phyloP scores from a whole-genome alignment of 30 jellyfish, hydroid and myxozoan genomes.

The Cassiopea xamachana region DNA sequence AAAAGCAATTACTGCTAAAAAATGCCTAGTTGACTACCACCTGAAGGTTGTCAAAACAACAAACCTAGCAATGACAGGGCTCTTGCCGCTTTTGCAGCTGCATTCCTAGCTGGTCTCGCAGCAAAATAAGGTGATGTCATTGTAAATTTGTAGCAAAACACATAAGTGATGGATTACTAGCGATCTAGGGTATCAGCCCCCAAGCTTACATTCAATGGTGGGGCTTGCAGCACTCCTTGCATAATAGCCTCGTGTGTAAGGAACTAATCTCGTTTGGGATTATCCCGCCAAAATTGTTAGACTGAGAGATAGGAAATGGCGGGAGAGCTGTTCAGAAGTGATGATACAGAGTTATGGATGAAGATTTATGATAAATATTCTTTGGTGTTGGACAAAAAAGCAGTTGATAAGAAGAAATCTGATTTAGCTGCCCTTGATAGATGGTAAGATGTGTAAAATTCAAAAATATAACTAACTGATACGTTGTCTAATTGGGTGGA shows the following conservation, averaged over 20 bases:
- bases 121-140: constrained; percentile 78
- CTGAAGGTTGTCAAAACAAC: not conserved
- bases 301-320: constrained; percentile 39
- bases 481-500: no score
- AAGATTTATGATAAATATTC: constrained; percentile 34
- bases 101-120: constrained; percentile 40
- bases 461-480: no score
- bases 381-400: constrained; percentile 44
- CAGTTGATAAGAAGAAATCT: constrained; percentile 67
- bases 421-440: constrained; percentile 66
- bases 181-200: not conserved
- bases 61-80: constrained; percentile 27
- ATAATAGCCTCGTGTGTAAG: constrained; percentile 7
- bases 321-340: constrained; percentile 44
- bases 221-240: not conserved
- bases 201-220: not conserved
- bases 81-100: constrained; percentile 67
- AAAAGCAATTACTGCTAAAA: no score
- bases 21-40: no score
- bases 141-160: not conserved
- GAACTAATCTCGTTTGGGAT: not conserved
- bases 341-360: constrained; percentile 66
- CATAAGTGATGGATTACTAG: not conserved
- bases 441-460: constrained; percentile 56
- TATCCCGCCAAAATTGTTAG: constrained; percentile 15